These are phyloP conservation scores for Galleria mellonella DNA, from an alignment of 1,140 invertebrate genomes.

Conservation along the genomic window DNA sequence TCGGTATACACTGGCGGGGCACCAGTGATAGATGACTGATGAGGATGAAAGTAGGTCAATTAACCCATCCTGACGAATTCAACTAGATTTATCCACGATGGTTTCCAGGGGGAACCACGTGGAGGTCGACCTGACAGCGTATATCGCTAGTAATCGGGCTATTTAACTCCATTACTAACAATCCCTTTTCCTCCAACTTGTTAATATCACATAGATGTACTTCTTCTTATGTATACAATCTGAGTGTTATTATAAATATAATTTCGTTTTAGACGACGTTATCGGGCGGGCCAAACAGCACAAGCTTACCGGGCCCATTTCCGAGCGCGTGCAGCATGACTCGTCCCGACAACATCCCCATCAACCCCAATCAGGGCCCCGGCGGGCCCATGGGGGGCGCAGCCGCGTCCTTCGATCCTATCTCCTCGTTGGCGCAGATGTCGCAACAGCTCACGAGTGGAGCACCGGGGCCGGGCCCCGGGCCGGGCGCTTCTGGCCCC, in stretches of 20 bases:
- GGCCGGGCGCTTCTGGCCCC: conserved; percentile 71
- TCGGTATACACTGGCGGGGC: too few relatives aligned
- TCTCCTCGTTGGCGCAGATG: conserved; percentile 95
- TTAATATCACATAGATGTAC: too few relatives aligned
- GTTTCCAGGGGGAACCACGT: too few relatives aligned
- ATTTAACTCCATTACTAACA: too few relatives aligned
- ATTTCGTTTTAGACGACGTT: conserved; percentile 45
- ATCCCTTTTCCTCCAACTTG: too few relatives aligned
- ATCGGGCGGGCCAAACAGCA: conserved; percentile 60
- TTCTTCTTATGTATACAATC: too few relatives aligned
- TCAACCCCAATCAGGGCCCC: conserved; percentile 82
- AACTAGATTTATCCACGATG: too few relatives aligned
- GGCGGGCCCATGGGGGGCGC: conserved; percentile 65
- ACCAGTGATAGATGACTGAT: too few relatives aligned
- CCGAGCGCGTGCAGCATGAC: conserved; percentile 61
- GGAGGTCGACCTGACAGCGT: too few relatives aligned
- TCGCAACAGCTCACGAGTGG: conserved; percentile 91
- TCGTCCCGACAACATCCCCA: conserved; percentile 86
- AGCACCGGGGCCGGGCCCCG: conserved; percentile 69
- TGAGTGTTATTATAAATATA: conserved; percentile 1
- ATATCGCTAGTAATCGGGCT: too few relatives aligned
- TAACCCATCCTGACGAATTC: too few relatives aligned
- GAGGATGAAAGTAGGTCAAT: too few relatives aligned
- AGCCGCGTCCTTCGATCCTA: conserved; percentile 89
- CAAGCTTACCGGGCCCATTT: conserved; percentile 54